Conservation (phyloP, 2,113 vertebrate species). For the Centropus bengalensis region DNA sequence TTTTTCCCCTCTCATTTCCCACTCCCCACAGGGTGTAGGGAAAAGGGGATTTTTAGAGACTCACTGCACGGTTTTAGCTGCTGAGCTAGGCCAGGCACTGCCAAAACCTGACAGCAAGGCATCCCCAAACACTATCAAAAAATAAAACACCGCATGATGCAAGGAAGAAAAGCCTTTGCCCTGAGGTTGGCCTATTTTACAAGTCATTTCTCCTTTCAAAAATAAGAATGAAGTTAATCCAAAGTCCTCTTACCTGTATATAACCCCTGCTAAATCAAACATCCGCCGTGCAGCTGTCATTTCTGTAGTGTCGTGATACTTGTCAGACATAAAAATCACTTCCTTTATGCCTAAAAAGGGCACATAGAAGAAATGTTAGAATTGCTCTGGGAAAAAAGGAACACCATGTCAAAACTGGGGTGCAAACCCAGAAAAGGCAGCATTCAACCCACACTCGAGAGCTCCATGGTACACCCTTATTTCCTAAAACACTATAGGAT, state of each 20-base stretch:
- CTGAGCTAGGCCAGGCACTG: too few relatives aligned
- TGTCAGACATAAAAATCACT: slow-evolving; percentile 94
- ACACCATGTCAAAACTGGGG: background rate
- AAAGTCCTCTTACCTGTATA: slow-evolving; percentile 80
- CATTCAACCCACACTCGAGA: background rate
- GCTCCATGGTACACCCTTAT: background rate
- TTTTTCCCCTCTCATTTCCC: too few relatives aligned
- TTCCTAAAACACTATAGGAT: background rate
- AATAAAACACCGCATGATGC: background rate
- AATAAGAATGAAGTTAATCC: background rate
- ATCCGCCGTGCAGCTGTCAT: slow-evolving; percentile 87
- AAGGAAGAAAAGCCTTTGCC: background rate
- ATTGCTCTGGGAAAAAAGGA: background rate
- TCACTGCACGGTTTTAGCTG: too few relatives aligned
- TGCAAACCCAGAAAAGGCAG: background rate
- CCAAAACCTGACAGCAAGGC: background rate
- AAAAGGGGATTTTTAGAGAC: too few relatives aligned
- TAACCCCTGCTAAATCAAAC: slow-evolving; percentile 85
- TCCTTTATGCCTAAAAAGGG: slow-evolving; percentile 87
- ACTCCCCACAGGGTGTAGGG: too few relatives aligned
- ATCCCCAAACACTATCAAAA: background rate
- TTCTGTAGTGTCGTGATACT: slow-evolving; percentile 87
- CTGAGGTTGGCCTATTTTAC: background rate
- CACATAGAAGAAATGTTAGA: background rate
- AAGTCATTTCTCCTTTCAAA: background rate